Evolutionary conservation across 2,888 invertebrate species (phyloP).

Genomic region (Lobophora halterata): DNA sequence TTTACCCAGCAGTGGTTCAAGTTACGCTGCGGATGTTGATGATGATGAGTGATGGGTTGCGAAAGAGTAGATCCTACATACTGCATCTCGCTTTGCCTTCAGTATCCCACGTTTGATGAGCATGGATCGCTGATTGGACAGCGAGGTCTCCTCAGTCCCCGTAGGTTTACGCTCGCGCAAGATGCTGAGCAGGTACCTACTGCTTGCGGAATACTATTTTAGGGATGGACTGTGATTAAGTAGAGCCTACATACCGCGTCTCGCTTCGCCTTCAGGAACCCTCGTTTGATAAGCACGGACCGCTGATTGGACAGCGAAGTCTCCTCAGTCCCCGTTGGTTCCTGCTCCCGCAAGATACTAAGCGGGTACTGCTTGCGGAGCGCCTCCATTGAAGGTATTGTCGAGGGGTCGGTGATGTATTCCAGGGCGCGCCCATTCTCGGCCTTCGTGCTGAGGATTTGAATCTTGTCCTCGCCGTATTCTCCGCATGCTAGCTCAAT

Average conservation of each 20-base stretch:
- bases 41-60: too few relatives aligned
- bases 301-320: slow-evolving; percentile 87
- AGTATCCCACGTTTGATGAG: slow-evolving; percentile 86
- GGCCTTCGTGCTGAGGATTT: slow-evolving; percentile 82
- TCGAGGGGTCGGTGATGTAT: slow-evolving; percentile 84
- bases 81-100: slow-evolving; percentile 87
- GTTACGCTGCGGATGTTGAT: too few relatives aligned
- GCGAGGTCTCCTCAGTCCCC: slow-evolving; percentile 84
- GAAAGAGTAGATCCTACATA: too few relatives aligned
- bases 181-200: slow-evolving; percentile 74
- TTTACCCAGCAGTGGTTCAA: too few relatives aligned
- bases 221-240: too few relatives aligned
- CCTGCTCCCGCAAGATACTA: slow-evolving; percentile 64
- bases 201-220: slow-evolving; percentile 82
- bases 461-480: slow-evolving; percentile 90
- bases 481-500: slow-evolving; percentile 96
- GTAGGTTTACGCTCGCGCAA: slow-evolving; percentile 63
- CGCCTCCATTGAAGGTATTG: slow-evolving; percentile 79
- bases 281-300: slow-evolving; percentile 84
- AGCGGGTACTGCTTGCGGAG: slow-evolving; percentile 80
- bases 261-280: slow-evolving; percentile 86
- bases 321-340: slow-evolving; percentile 80
- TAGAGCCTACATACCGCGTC: slow-evolving; percentile 85
- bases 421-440: slow-evolving; percentile 85
- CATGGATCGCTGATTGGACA: slow-evolving; percentile 85